Conservation (phyloP, 2,113 vertebrate species). For the Lophotis ruficrista region DNA sequence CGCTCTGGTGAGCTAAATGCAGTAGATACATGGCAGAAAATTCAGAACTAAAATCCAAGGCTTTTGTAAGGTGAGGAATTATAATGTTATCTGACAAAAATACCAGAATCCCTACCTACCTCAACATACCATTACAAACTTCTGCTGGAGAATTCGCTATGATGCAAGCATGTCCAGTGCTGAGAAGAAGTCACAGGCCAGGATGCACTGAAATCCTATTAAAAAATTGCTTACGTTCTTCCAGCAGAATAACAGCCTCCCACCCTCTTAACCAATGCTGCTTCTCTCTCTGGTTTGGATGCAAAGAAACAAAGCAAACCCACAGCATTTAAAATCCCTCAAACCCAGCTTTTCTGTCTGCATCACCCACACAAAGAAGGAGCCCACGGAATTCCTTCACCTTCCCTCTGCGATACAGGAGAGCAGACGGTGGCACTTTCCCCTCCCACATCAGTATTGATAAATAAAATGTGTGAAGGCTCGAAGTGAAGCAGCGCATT, state of each 20-base stretch:
- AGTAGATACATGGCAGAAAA: neutral
- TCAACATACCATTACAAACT: neutral
- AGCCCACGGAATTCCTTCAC: neutral
- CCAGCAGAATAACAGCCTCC: neutral
- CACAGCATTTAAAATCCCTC: neutral
- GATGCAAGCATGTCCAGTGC: neutral
- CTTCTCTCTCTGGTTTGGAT: neutral
- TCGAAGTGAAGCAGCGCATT: neutral
- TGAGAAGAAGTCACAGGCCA: neutral
- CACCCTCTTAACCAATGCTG: neutral
- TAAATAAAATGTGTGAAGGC: neutral
- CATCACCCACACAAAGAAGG: neutral
- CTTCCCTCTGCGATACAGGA: accelerated
- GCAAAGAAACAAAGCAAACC: neutral
- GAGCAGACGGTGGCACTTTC: neutral
- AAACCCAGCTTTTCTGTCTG: neutral
- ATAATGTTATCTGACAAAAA: neutral
- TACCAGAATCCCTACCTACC: neutral
- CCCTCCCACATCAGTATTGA: neutral
- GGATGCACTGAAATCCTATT: neutral
- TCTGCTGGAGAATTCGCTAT: neutral
- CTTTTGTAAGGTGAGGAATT: neutral
- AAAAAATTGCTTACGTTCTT: neutral
- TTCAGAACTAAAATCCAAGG: neutral
- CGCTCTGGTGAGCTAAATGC: neutral